These are phyloP conservation scores for Ciconia maguari DNA, from an alignment of 2,113 vertebrate species.

Conservation along the genomic window DNA sequence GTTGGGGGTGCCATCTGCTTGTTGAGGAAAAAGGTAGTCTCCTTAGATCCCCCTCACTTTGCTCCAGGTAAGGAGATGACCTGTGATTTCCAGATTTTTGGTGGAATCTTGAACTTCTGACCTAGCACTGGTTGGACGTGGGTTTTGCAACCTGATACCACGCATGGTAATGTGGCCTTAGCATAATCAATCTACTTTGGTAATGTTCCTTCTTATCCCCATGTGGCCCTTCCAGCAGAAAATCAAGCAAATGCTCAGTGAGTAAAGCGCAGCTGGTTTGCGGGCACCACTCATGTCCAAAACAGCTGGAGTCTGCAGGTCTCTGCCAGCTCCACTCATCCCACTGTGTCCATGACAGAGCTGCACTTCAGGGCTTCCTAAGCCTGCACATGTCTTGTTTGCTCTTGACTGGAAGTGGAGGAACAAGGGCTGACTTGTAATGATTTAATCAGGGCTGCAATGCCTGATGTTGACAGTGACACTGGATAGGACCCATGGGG, in stretches of 20 bases:
- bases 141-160: background rate
- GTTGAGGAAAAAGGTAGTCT: background rate
- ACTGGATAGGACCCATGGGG: background rate
- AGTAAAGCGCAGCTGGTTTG: background rate
- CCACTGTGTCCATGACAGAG: background rate
- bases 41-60: background rate
- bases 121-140: background rate
- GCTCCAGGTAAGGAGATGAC: background rate
- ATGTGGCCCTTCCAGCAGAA: background rate
- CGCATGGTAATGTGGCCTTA: background rate
- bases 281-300: background rate
- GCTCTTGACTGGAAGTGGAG: background rate
- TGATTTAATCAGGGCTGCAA: background rate
- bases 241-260: background rate
- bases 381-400: background rate
- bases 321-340: background rate
- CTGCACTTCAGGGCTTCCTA: background rate
- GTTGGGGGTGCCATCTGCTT: background rate
- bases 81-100: background rate
- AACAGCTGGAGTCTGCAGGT: constrained; percentile 10
- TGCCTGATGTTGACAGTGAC: constrained; percentile 11
- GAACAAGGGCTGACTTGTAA: constrained; percentile 47
- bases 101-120: background rate
- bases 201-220: background rate
- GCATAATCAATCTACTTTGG: background rate